These are phyloP conservation scores for Neodontobutis hainanensis DNA, from an alignment of 2,113 vertebrate species.

Conservation along the genomic window DNA sequence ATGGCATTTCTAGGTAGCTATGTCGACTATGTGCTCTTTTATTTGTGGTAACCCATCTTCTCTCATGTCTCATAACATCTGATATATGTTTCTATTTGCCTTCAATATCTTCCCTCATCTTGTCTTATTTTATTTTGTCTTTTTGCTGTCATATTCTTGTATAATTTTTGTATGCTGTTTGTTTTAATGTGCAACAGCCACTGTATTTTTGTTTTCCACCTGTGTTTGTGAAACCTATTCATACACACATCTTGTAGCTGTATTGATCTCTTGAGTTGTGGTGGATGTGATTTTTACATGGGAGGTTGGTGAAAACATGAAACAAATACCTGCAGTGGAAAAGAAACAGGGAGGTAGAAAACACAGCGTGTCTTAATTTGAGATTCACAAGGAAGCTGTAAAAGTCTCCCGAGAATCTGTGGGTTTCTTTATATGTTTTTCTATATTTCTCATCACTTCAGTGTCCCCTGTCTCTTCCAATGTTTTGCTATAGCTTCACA, in stretches of 20 bases:
- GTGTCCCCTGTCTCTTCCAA: conserved; percentile 43
- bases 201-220: conserved; percentile 32
- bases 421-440: conserved; percentile 52
- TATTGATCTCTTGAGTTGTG: conserved; percentile 61
- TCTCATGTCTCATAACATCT: not conserved
- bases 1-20: conserved; percentile 90
- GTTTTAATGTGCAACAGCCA: conserved; percentile 30
- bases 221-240: conserved; percentile 36
- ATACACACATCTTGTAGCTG: conserved; percentile 21
- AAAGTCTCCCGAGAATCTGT: conserved; percentile 27
- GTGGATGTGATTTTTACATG: conserved; percentile 38
- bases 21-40: conserved; percentile 79
- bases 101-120: not conserved
- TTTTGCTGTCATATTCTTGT: conserved; percentile 13
- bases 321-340: conserved; percentile 41
- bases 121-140: conserved; percentile 6
- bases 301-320: conserved; percentile 40
- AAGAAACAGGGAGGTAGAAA: conserved; percentile 16
- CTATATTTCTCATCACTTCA: conserved; percentile 49
- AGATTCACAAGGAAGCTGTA: conserved; percentile 42
- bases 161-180: conserved; percentile 8
- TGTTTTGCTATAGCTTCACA: conserved; percentile 53
- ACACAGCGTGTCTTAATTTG: conserved; percentile 46
- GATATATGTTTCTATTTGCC: not conserved
- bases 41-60: conserved; percentile 63